phyloP scores from a whole-genome alignment of 2,797 vertebrate genomes.

The Parauchenoglanis ngamensis region DNA sequence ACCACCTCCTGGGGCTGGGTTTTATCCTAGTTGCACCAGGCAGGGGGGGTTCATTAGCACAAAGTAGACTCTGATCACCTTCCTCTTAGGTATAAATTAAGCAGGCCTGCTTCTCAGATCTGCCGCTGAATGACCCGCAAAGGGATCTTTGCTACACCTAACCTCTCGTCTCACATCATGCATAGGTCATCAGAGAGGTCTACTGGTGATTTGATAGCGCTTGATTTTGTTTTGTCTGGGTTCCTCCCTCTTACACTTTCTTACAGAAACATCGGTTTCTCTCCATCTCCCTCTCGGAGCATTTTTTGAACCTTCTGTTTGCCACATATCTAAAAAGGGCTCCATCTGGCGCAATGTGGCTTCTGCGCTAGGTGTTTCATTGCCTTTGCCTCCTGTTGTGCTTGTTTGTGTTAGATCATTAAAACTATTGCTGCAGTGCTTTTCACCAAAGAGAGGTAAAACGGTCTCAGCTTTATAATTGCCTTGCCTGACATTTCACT shows the following conservation, averaged over 20 bases:
- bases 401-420: slow-evolving; percentile 24
- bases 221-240: neutral
- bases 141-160: slow-evolving; percentile 30
- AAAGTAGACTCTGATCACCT: slow-evolving; percentile 69
- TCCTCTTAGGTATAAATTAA: slow-evolving; percentile 73
- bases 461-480: slow-evolving; percentile 51
- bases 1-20: slow-evolving; percentile 31
- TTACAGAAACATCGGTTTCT: neutral
- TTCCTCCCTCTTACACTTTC: neutral
- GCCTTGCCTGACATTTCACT: slow-evolving; percentile 49
- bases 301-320: slow-evolving; percentile 25
- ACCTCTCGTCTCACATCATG: slow-evolving; percentile 28
- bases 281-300: neutral
- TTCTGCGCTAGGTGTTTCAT: slow-evolving; percentile 29
- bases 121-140: slow-evolving; percentile 27
- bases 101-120: slow-evolving; percentile 41
- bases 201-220: neutral
- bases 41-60: slow-evolving; percentile 73
- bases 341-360: slow-evolving; percentile 14
- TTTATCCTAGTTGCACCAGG: slow-evolving; percentile 62
- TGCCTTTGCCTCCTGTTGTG: slow-evolving; percentile 27
- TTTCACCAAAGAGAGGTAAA: slow-evolving; percentile 36
- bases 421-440: slow-evolving; percentile 23
- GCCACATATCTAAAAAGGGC: slow-evolving; percentile 14
- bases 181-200: neutral